phyloP scores from a whole-genome alignment of 2,888 invertebrate genomes.

The Aspidapion aeneum region DNA sequence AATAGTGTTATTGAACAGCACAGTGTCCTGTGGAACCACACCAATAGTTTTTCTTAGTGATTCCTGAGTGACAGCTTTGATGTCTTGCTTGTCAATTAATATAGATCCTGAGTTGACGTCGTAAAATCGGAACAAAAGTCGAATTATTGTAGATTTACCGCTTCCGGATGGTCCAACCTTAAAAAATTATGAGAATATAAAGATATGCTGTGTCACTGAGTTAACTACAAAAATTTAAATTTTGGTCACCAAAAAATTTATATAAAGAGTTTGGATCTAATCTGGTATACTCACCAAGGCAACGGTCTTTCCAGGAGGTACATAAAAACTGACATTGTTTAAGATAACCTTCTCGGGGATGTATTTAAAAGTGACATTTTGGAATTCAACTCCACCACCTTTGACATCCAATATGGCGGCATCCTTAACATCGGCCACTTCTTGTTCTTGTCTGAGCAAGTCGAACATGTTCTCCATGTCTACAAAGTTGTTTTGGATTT shows the following conservation, averaged over 20 bases:
- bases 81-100: conserved; percentile 84
- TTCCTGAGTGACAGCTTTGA: conserved; percentile 78
- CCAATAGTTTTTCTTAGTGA: conserved; percentile 83
- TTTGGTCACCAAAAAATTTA: no score
- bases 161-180: conserved; percentile 86
- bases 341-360: conserved; percentile 72
- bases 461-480: conserved; percentile 99
- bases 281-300: conserved; percentile 63
- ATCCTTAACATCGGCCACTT: conserved; percentile 80
- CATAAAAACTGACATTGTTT: conserved; percentile 72
- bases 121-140: conserved; percentile 93
- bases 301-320: conserved; percentile 81
- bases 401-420: conserved; percentile 68
- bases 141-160: conserved; percentile 95
- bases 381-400: conserved; percentile 80
- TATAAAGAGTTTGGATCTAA: no score
- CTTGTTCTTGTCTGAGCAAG: conserved; percentile 79
- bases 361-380: conserved; percentile 88
- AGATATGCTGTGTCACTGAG: conserved; percentile 3
- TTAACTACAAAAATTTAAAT: no score
- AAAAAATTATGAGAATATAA: conserved; percentile 24
- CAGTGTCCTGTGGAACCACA: conserved; percentile 97
- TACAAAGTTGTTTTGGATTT: conserved; percentile 95
- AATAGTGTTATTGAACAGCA: conserved; percentile 90
- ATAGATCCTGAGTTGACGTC: conserved; percentile 89